Conservation (phyloP, 1,140 invertebrate genomes). For the Zelostemma sp. region DNA sequence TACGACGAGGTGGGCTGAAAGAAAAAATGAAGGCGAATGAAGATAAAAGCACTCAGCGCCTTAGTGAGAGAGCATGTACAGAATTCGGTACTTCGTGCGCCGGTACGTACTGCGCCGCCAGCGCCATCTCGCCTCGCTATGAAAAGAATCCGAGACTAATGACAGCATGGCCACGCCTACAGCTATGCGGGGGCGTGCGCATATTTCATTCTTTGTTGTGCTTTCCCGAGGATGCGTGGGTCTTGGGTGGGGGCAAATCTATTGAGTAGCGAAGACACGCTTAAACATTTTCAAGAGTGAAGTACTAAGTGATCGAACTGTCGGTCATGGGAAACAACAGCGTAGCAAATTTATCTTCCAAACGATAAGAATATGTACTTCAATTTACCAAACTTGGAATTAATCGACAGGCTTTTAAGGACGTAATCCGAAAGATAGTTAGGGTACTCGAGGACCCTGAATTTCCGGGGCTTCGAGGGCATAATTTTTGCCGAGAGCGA, state of each 20-base stretch:
- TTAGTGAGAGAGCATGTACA: constrained; percentile 40
- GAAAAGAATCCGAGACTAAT: constrained; percentile 61
- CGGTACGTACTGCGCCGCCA: constrained; percentile 56
- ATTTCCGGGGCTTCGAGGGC: too few species aligned
- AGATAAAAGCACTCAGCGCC: constrained; percentile 30
- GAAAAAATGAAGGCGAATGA: constrained; percentile 14
- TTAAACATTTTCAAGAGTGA: constrained; percentile 23
- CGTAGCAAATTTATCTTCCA: constrained; percentile 9
- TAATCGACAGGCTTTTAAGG: too few species aligned
- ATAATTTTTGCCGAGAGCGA: not conserved
- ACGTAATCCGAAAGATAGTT: too few species aligned
- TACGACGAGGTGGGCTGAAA: not conserved
- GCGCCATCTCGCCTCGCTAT: constrained; percentile 53
- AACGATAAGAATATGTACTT: too few species aligned
- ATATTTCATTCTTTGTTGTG: constrained; percentile 43
- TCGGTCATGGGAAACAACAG: constrained; percentile 26
- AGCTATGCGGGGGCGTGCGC: constrained; percentile 58
- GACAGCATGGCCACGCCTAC: constrained; percentile 63
- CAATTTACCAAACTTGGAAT: too few species aligned
- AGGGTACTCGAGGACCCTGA: too few species aligned
- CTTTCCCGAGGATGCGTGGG: constrained; percentile 44
- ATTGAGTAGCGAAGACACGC: constrained; percentile 18
- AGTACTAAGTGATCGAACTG: constrained; percentile 33
- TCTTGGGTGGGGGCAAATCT: constrained; percentile 10
- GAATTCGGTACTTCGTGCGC: constrained; percentile 26